A percentile compares a stretch with the other conserved stretches of the same genome.
phyloP scores from a whole-genome alignment of 1,140 invertebrate species.

The Lineus longissimus region DNA sequence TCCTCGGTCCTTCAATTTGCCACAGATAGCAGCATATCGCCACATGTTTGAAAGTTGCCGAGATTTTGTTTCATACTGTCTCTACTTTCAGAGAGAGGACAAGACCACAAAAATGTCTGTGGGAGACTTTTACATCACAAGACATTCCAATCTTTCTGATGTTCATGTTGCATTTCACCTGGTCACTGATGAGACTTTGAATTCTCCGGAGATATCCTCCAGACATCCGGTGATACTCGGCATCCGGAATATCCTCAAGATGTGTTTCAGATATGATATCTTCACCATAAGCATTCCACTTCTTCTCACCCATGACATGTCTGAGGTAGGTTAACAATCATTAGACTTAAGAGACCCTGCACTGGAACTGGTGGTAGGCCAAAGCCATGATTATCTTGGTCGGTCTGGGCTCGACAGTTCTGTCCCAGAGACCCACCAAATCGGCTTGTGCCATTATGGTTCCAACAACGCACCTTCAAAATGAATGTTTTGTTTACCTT shows the following conservation, averaged over 20 bases:
- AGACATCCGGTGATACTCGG: slow-evolving; percentile 93
- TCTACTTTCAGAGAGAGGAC: slow-evolving; percentile 29
- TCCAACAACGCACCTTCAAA: slow-evolving; percentile 21
- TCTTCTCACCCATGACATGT: slow-evolving; percentile 85
- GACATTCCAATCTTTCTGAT: slow-evolving; percentile 91
- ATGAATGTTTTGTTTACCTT: slow-evolving; percentile 9
- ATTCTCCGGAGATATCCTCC: slow-evolving; percentile 83
- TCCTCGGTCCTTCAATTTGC: too few relatives aligned
- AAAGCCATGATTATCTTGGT: too few relatives aligned
- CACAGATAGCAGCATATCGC: too few relatives aligned
- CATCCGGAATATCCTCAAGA: slow-evolving; percentile 89
- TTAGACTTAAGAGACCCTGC: neutral
- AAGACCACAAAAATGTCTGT: slow-evolving; percentile 56
- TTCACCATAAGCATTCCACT: slow-evolving; percentile 90
- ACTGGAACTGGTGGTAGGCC: too few relatives aligned
- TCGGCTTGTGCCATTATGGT: too few relatives aligned
- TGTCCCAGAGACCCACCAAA: too few relatives aligned
- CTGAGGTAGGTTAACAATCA: slow-evolving; percentile 65
- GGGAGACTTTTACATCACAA: slow-evolving; percentile 91
- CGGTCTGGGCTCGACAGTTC: too few relatives aligned
- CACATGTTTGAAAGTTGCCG: too few relatives aligned
- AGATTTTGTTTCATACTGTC: neutral
- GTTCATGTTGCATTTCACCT: slow-evolving; percentile 94
- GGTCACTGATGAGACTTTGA: slow-evolving; percentile 59
- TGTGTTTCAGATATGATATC: slow-evolving; percentile 87